Conservation (phyloP, 2,888 invertebrate species). For the Phytoseiulus persimilis region DNA sequence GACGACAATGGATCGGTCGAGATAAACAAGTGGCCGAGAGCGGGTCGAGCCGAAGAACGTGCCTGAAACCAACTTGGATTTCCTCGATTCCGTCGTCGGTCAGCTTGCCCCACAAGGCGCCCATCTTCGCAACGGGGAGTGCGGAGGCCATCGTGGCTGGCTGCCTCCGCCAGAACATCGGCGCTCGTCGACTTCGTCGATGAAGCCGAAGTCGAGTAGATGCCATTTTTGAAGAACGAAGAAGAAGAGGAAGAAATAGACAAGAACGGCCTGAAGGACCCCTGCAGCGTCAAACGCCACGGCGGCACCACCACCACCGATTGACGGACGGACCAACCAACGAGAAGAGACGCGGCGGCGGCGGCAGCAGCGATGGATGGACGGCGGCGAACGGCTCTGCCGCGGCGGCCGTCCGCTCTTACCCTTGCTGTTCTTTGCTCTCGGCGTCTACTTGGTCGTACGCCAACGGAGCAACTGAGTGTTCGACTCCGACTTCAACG, state of each 20-base stretch:
- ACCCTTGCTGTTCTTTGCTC: background rate
- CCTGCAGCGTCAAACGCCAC: conserved; percentile 5
- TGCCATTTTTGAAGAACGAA: conserved; percentile 5
- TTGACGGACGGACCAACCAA: conserved; percentile 5
- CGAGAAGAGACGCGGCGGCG: background rate
- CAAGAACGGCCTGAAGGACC: background rate
- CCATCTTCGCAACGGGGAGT: background rate
- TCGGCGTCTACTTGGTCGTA: background rate
- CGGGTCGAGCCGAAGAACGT: background rate
- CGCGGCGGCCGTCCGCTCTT: background rate
- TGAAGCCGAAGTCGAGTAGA: conserved; percentile 5
- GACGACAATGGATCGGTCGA: background rate
- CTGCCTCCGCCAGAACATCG: conserved; percentile 11
- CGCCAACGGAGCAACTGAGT: background rate
- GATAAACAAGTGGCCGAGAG: background rate
- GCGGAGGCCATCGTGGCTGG: background rate
- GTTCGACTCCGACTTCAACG: background rate
- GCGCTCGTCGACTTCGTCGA: background rate
- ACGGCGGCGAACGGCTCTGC: background rate
- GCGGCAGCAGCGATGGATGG: background rate
- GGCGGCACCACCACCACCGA: background rate
- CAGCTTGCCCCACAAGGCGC: conserved; percentile 5
- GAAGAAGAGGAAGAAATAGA: background rate
- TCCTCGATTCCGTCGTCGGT: no score
- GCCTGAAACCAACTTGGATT: background rate